These are phyloP conservation scores for Mormyrus proboscirostris DNA, from an alignment of 2,797 vertebrate species.

Conservation along the genomic window DNA sequence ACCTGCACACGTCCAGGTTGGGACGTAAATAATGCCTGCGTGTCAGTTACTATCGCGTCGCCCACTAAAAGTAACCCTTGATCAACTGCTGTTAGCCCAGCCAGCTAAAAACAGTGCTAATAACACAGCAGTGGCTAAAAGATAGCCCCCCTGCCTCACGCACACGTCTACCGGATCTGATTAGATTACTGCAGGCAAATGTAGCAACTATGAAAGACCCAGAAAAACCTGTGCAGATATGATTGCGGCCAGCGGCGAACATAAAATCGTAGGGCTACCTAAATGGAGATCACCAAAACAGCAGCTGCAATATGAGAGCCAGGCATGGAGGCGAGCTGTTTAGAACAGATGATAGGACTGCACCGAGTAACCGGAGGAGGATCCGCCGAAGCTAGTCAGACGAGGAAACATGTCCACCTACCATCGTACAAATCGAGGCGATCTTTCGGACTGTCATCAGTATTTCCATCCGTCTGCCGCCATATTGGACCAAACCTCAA, in stretches of 20 bases:
- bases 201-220: neutral
- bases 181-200: neutral
- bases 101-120: constrained; percentile 11
- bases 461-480: constrained; percentile 80
- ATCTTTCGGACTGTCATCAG: constrained; percentile 94
- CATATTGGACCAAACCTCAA: constrained; percentile 75
- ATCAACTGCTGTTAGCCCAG: neutral
- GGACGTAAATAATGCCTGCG: neutral
- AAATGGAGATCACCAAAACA: neutral
- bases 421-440: constrained; percentile 96
- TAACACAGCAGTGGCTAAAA: neutral
- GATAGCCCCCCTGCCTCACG: neutral
- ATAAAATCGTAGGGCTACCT: neutral
- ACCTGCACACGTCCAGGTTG: neutral
- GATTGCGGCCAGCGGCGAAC: neutral
- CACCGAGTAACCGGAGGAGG: constrained; percentile 16
- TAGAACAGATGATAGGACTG: constrained; percentile 15
- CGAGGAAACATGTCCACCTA: constrained; percentile 44
- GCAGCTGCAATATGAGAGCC: neutral
- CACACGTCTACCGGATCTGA: neutral
- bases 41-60: neutral
- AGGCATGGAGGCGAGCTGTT: constrained; percentile 16
- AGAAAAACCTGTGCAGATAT: neutral
- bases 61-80: neutral
- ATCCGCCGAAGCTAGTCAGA: constrained; percentile 16